Evolutionary conservation across 2,888 invertebrate genomes (phyloP).

Genomic region (Hypselothyrea guttata): DNA sequence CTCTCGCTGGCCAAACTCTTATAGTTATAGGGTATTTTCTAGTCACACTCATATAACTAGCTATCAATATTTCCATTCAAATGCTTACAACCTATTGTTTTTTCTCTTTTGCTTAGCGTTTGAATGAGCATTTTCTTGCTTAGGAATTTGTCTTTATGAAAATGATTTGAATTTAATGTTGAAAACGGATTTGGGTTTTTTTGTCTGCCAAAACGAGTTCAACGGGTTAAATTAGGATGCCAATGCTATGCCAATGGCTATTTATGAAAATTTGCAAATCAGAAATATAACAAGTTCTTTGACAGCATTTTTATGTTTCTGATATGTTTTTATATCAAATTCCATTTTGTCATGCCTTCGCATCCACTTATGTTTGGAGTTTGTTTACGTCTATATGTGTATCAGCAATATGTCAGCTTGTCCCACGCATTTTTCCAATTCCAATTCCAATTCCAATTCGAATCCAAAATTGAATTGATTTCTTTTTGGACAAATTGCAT

Average conservation of each 20-base stretch:
- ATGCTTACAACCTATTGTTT: slow-evolving; percentile 5
- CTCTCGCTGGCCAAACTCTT: no score
- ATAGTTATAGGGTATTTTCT: slow-evolving; percentile 10
- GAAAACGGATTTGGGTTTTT: slow-evolving; percentile 48
- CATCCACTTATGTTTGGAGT: slow-evolving; percentile 4
- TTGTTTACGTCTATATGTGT: slow-evolving; percentile 21
- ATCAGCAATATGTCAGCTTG: slow-evolving; percentile 4
- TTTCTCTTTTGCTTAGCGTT: slow-evolving; percentile 20
- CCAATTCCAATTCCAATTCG: no score
- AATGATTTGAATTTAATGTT: slow-evolving; percentile 51
- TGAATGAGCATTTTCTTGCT: slow-evolving; percentile 37
- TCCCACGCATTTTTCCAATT: slow-evolving; percentile 34
- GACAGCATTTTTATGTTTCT: slow-evolving; percentile 34
- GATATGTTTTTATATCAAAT: slow-evolving; percentile 25
- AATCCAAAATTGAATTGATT: slow-evolving; percentile 32
- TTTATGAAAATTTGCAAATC: slow-evolving; percentile 66
- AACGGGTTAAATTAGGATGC: slow-evolving; percentile 56
- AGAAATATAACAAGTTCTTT: slow-evolving; percentile 49
- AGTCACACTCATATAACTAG: background rate
- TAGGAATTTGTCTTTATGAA: slow-evolving; percentile 40
- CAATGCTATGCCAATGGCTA: slow-evolving; percentile 26
- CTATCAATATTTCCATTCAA: background rate
- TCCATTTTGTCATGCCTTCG: slow-evolving; percentile 12
- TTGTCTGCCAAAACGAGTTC: slow-evolving; percentile 49
- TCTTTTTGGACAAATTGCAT: slow-evolving; percentile 66